A percentile compares a stretch with the other conserved stretches of the same genome.
phyloP scores from a whole-genome alignment of 2,888 invertebrate species.

The Nemoura dubitans region DNA sequence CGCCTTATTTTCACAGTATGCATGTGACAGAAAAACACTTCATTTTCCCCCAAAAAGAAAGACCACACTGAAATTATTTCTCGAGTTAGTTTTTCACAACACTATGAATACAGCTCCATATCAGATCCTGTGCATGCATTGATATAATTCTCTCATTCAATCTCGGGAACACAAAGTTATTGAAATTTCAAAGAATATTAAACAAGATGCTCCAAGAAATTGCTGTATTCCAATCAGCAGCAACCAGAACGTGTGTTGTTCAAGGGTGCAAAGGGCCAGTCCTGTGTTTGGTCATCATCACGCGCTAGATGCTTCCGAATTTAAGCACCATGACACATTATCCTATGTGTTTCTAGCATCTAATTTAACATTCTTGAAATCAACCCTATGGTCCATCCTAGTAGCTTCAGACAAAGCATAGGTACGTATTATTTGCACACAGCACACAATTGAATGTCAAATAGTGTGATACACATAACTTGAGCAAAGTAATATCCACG shows the following conservation, averaged over 20 bases:
- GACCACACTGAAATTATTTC: neutral
- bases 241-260: too few species aligned
- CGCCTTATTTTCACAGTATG: neutral
- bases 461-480: neutral
- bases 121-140: neutral
- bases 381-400: neutral
- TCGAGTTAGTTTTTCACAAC: neutral
- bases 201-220: too few species aligned
- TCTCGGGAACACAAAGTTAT: too few species aligned
- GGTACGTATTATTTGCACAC: neutral
- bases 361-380: neutral
- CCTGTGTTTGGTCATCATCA: neutral
- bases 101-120: neutral
- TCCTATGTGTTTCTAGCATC: neutral
- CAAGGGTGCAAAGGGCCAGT: too few species aligned
- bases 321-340: neutral
- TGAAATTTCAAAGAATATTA: too few species aligned
- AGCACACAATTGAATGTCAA: neutral
- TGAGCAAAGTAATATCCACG: neutral
- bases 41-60: neutral
- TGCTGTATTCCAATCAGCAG: too few species aligned
- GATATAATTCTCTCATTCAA: neutral
- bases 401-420: too few species aligned
- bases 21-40: neutral
- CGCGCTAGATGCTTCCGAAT: neutral